phyloP scores from a whole-genome alignment of 2,797 vertebrate genomes.

The Lemur catta region DNA sequence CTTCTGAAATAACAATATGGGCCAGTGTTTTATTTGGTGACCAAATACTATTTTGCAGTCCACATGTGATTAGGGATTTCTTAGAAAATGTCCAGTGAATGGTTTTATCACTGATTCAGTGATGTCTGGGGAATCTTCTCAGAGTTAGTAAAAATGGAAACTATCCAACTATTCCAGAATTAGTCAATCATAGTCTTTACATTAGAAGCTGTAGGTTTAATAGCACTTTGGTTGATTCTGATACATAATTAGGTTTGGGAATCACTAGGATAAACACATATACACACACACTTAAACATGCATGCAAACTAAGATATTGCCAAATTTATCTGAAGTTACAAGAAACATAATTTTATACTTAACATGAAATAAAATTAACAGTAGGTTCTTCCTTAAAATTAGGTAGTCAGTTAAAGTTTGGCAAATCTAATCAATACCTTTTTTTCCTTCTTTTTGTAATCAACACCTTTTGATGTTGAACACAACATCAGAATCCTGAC shows the following conservation, averaged over 20 bases:
- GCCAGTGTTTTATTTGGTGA: slow-evolving; percentile 16
- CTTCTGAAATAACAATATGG: slow-evolving; percentile 1
- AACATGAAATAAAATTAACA: neutral
- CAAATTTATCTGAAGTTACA: neutral
- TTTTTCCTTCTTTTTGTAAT: neutral
- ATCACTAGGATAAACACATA: neutral
- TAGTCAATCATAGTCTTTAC: neutral
- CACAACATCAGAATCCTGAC: neutral
- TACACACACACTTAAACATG: neutral
- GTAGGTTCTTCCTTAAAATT: neutral
- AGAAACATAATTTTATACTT: neutral
- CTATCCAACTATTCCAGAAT: neutral
- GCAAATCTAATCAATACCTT: neutral
- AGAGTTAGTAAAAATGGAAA: neutral
- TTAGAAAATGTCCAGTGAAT: neutral
- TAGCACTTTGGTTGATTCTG: neutral
- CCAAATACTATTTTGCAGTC: slow-evolving; percentile 34
- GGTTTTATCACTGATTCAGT: neutral
- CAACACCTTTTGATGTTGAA: neutral
- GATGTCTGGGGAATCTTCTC: neutral
- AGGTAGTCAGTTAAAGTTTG: neutral
- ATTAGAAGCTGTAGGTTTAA: neutral
- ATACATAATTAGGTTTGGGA: neutral
- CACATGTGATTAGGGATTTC: neutral
- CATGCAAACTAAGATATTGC: neutral